Evolutionary conservation across 2,113 vertebrate species (phyloP), one percentile per base, ranked within the genome.

Genomic region (Oryzias celebensis): DNA sequence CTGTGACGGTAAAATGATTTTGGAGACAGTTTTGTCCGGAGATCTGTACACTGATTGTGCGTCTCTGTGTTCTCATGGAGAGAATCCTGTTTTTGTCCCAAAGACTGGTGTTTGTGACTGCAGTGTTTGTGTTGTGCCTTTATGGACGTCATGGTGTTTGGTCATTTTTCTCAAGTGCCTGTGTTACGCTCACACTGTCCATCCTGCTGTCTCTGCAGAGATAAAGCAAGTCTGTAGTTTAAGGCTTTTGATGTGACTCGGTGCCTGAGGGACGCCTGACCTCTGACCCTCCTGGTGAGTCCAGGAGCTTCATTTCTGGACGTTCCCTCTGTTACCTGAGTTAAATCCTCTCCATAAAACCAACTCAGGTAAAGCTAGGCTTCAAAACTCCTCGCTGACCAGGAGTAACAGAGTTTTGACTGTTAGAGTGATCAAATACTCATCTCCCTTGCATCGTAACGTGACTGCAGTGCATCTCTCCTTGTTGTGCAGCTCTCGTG

Each of bases 141-240:
- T 85, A 71, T 81, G 71, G 52, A 84, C 71, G 66, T 80, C 0
- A 0, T 71, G 1, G 57, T 63, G 75, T 80, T 77, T 77, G 67
- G 58, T 83, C 55, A 65, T 81, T 78, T 83, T 58, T 82, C 74
- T 80, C 52, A 90, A 90, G 88, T 88, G 88, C 84, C 88, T 88
- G 85, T 86, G 75, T 83, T 72, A 84, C 55, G 75, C 44, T 62
- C 57, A 78, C 51, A 46, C 66, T 43, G 62, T 57, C 8, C 18
- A 22, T 15, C 54, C 31, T 41, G 44, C 58, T 61, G 75, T 46
- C 53, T 62, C 43, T 73, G 55, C 44, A 65, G 41, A 68, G 50
- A 60, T 46, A 16, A 54, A 69, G 49, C 48, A 43, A n/a, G 53
- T 62, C 49, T 8, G 10, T n/a, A 51, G n/a, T 64, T 73, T 42